Evolutionary conservation across 2,888 invertebrate species (phyloP), one percentile per base, ranked within the genome.

Genomic region (Ormyrus labotus): DNA sequence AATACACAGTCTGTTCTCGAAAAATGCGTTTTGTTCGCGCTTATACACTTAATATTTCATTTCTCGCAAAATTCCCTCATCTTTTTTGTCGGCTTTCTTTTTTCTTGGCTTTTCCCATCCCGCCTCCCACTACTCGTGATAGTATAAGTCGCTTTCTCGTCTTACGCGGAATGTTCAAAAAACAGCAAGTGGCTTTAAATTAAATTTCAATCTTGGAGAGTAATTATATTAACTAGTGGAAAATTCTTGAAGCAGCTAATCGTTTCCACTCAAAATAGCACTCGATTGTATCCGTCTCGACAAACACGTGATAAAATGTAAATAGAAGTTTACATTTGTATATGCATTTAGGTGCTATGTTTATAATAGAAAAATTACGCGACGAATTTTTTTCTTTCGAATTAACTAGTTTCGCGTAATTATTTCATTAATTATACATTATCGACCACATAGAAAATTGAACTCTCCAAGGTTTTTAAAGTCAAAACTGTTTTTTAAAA

Each of bases 1-100:
- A 89, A 87, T 88, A 88, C 88, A 89, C 88, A 89, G 88, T 89
- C 88, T 87, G 87, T 87, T 85, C 83, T 87, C 84, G 81, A 86
- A 84, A 83, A 83, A 80, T 82, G 83, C 83, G 79, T 80, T 75
- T 81, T 71, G 50, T 67, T 78, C 55, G 63, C 82, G 74, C 73
- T 80, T 67, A 67, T 61, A 78, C 69, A 73, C 13, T 77, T 80
- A 77, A 67, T 80, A 69, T 73, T 79, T 53, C 45, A 70, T 78
- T 9, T 70, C 13, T 60, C 47, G 13, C 19, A 13, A 69, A 65
- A 69, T 60, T 63, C 58, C 67, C 47, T 75, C 47, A 69, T 58
- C 45, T 72, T 48, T 34, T 75, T 78, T 67, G n/a, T 78, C 70
- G 67, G 74, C 82, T 82, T 72, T 63, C 50, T 78, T 83, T 34